Percentiles rank a stretch among this genome's conserved stretches.
phyloP scores from a whole-genome alignment of 2,888 invertebrate species.

The Nomada ruficornis region DNA sequence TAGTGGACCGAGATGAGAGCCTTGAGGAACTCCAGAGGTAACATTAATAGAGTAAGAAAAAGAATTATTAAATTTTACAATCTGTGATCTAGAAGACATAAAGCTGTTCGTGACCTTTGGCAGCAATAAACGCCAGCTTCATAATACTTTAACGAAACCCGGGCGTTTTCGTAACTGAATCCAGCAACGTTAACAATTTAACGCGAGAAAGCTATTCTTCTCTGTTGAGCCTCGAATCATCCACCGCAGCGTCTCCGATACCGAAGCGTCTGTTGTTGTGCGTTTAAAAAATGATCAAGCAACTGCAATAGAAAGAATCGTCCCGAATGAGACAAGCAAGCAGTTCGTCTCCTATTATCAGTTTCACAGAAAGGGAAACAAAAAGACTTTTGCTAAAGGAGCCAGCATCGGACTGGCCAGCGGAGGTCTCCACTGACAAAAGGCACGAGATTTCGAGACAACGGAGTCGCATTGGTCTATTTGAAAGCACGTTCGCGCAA shows the following conservation, averaged over 20 bases:
- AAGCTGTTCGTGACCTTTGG: conserved; percentile 28
- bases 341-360: background rate
- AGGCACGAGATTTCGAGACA: conserved; percentile 32
- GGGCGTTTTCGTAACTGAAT: background rate
- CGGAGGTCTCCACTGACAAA: conserved; percentile 12
- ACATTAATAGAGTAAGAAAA: background rate
- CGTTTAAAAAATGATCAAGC: background rate
- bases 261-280: too few relatives aligned
- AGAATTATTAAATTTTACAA: background rate
- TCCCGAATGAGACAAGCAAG: background rate
- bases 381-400: background rate
- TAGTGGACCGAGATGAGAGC: too few relatives aligned
- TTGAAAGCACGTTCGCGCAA: conserved; percentile 62
- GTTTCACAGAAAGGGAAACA: background rate
- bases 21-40: background rate
- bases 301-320: too few relatives aligned
- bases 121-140: background rate
- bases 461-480: conserved; percentile 52
- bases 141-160: background rate
- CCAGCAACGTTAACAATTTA: background rate
- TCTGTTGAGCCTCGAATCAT: too few relatives aligned
- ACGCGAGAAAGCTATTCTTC: background rate
- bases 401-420: background rate
- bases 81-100: background rate
- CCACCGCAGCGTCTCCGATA: too few relatives aligned